Conservation (phyloP, 2,797 vertebrate genomes). For the Psittacula derbiana region DNA sequence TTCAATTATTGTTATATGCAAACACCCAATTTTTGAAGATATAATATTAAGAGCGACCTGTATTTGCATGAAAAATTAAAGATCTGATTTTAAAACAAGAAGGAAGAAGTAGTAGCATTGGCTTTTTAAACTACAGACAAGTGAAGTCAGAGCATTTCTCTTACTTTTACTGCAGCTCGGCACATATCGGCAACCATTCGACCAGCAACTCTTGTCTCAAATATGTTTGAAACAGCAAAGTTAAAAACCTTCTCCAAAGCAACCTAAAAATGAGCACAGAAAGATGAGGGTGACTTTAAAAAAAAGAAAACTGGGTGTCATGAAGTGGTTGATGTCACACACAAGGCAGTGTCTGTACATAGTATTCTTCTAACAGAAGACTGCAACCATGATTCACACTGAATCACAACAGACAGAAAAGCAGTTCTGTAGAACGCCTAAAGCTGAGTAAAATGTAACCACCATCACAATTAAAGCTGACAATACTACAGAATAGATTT, state of each 20-base stretch:
- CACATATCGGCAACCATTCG: conserved; percentile 98
- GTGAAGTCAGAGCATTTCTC: neutral
- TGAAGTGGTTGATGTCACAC: neutral
- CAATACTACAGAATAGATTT: neutral
- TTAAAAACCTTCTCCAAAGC: conserved; percentile 95
- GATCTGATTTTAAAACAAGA: neutral
- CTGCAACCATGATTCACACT: neutral
- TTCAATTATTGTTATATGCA: neutral
- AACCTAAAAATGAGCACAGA: conserved; percentile 76
- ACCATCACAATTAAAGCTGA: neutral
- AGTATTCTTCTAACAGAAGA: neutral
- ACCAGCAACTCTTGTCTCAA: conserved; percentile 95
- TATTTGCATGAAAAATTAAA: neutral
- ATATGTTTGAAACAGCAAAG: conserved; percentile 96
- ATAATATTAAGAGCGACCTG: neutral
- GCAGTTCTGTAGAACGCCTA: neutral
- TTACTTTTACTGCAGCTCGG: conserved; percentile 92
- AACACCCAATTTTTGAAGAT: neutral
- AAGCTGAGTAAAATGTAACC: neutral
- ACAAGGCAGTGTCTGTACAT: neutral
- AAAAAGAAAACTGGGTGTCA: neutral
- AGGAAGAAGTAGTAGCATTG: neutral
- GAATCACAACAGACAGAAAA: neutral
- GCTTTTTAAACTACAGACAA: neutral
- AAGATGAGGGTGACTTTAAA: neutral